Conservation (phyloP, 2,888 invertebrate genomes). For the Ashinkailepas kermadecensis region DNA sequence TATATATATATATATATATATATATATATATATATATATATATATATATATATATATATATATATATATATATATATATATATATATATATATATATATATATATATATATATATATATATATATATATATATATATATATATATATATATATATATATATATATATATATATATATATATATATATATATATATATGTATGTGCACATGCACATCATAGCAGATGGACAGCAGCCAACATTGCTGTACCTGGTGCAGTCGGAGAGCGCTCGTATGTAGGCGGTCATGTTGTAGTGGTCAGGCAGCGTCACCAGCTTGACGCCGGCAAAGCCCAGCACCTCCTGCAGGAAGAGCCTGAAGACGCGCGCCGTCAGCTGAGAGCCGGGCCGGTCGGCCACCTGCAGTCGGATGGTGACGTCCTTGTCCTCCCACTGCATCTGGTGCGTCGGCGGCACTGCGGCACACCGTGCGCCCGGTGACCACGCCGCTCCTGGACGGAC, state of each 20-base stretch:
- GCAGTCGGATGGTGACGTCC: slow-evolving; percentile 26
- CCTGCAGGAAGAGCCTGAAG: slow-evolving; percentile 42
- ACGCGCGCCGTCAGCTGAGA: slow-evolving; percentile 41
- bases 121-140: no score
- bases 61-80: no score
- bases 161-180: no score
- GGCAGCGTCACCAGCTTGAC: slow-evolving; percentile 33
- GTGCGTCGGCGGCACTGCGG: slow-evolving; percentile 10
- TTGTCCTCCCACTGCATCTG: slow-evolving; percentile 27
- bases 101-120: no score
- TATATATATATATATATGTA: no score
- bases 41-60: no score
- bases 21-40: no score
- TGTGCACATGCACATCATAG: no score
- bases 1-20: no score
- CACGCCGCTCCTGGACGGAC: neutral
- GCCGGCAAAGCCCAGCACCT: slow-evolving; percentile 42
- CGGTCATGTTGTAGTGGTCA: slow-evolving; percentile 2
- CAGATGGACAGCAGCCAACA: no score
- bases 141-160: no score
- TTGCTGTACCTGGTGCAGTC: neutral
- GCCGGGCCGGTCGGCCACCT: slow-evolving; percentile 26
- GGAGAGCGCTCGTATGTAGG: neutral
- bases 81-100: no score
- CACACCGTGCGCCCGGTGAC: neutral